A percentile compares a stretch with the other conserved stretches of the same genome.
Conservation (phyloP, 2,113 vertebrate species). For the Anoura caudifer region DNA sequence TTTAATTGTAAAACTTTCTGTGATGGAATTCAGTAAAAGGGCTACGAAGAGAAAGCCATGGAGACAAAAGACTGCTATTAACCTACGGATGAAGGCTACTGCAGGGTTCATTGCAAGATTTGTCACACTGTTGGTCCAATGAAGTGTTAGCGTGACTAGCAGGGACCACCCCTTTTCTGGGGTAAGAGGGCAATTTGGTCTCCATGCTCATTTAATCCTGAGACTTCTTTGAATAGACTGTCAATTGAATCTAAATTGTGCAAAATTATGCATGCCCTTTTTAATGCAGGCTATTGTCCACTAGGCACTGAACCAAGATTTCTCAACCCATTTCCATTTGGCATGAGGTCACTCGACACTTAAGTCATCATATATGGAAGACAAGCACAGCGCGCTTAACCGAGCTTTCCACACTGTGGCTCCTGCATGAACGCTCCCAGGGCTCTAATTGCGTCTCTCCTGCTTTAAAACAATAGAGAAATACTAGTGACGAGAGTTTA, state of each 20-base stretch:
- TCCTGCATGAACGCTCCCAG: constrained; percentile 33
- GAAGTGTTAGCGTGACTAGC: constrained; percentile 80
- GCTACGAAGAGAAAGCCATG: constrained; percentile 80
- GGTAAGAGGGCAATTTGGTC: constrained; percentile 87
- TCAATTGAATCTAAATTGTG: constrained; percentile 87
- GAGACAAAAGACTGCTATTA: constrained; percentile 86
- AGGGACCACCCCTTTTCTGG: constrained; percentile 85
- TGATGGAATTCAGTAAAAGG: constrained; percentile 83
- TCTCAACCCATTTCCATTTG: constrained; percentile 84
- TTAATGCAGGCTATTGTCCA: constrained; percentile 86
- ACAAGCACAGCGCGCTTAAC: constrained; percentile 67
- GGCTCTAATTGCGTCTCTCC: constrained; percentile 57
- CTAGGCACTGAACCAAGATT: constrained; percentile 83
- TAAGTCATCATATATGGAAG: constrained; percentile 80
- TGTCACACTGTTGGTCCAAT: constrained; percentile 86
- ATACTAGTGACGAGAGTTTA: constrained; percentile 1
- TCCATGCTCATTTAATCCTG: constrained; percentile 87
- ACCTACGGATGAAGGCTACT: constrained; percentile 83
- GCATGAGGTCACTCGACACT: constrained; percentile 82
- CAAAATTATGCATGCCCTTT: constrained; percentile 89
- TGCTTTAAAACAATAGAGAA: constrained; percentile 49
- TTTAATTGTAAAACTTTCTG: constrained; percentile 84
- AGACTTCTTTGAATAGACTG: constrained; percentile 85
- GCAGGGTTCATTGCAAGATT: constrained; percentile 84
- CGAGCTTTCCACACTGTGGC: constrained; percentile 39